phyloP scores from a whole-genome alignment of 2,888 invertebrate genomes.

The Cancer borealis region DNA sequence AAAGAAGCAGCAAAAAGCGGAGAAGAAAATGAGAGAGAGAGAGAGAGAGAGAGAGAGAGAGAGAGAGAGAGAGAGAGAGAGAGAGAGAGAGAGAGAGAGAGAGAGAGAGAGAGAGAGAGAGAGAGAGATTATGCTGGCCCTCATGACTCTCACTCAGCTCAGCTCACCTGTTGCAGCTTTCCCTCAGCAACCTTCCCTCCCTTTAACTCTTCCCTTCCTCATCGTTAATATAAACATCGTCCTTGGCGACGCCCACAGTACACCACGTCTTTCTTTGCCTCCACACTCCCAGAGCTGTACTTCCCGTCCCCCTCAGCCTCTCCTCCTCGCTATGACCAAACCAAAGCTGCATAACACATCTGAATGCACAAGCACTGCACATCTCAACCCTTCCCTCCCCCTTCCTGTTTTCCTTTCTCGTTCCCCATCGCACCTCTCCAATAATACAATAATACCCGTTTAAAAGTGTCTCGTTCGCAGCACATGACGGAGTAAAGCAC shows the following conservation, averaged over 20 bases:
- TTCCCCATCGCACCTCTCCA: neutral
- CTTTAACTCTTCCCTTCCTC: neutral
- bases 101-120: neutral
- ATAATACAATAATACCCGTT: neutral
- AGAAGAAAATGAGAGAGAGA: neutral
- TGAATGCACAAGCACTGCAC: neutral
- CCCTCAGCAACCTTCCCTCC: neutral
- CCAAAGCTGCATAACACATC: neutral
- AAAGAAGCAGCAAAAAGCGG: neutral
- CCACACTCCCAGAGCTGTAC: neutral
- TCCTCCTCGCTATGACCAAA: neutral
- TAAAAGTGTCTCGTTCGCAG: neutral
- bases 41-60: conserved; percentile 54
- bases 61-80: conserved; percentile 58
- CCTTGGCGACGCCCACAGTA: neutral
- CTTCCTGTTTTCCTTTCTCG: neutral
- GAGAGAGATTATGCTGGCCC: neutral
- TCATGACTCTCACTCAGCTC: neutral
- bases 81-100: conserved; percentile 53
- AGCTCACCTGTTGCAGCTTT: conserved; percentile 7
- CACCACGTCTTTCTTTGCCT: neutral
- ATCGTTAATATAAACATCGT: neutral
- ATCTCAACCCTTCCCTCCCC: neutral
- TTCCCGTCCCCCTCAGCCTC: neutral
- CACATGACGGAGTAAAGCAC: neutral